Evolutionary conservation across 2,797 vertebrate genomes (phyloP), one percentile per base, ranked within the genome.

Genomic region (Lacerta viridis): DNA sequence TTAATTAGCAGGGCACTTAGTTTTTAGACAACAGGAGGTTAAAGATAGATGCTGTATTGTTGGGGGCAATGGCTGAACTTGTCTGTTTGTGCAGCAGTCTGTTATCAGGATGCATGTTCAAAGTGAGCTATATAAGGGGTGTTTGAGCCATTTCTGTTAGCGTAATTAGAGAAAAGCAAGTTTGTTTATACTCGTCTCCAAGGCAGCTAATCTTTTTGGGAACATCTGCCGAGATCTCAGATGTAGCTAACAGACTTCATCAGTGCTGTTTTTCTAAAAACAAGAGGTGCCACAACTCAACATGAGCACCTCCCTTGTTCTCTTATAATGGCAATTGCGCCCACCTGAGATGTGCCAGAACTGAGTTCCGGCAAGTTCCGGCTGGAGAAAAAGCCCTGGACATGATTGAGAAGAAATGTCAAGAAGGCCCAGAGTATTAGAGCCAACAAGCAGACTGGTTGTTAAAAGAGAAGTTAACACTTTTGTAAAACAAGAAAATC

Each of bases 91-190:
- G 13, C 15, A 55, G n/a, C 10, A 55, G 25, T 8, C 11, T 75
- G 25, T 82, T 87, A 50, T 25, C 46, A 81, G 78, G 39, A 43
- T 20, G 18, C 10, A 72, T 27, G 27, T 68, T 50, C 29, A 36
- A 68, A 78, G 41, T 39, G 33, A 68, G 59, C 74, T 20, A 27
- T 33, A 46, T 5, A 61, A 75, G 86, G 50, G 29, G 4, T 17
- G 18, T 64, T 87, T 59, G 36, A 82, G 84, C 64, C 29, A 18
- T 78, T 86, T 85, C 27, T 74, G 39, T 87, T 81, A 64, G 55
- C 36, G 27, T 43, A 75, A 82, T 15, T 43, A 80, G 69, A 79
- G 59, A 72, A 71, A 85, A 77, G 66, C n/a, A 41, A 50, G 55
- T 61, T 33, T 64, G 9, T 79, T 86, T 79, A 66, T 25, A 6